A percentile compares a stretch with the other conserved stretches of the same genome.
These are phyloP conservation scores for Thripadectes ignobilis DNA, from an alignment of 2,797 vertebrate genomes.

Conservation along the genomic window DNA sequence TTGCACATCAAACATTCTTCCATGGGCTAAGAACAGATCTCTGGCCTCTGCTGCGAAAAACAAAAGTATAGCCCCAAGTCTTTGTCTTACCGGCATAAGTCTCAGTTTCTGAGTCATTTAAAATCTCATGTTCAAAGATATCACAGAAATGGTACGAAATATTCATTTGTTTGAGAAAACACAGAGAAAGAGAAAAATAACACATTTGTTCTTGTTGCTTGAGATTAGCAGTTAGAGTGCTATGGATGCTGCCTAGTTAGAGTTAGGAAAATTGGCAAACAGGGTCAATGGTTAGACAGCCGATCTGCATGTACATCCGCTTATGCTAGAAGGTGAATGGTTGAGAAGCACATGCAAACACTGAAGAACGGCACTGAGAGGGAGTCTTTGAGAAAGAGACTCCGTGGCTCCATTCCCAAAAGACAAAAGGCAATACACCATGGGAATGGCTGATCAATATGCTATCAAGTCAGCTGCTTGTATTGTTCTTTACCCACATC, in stretches of 20 bases:
- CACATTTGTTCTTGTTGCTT: not conserved
- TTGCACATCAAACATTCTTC: conserved; percentile 3
- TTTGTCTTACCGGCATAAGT: not conserved
- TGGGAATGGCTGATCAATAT: not conserved
- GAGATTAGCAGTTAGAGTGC: not conserved
- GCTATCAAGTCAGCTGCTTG: not conserved
- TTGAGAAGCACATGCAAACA: not conserved
- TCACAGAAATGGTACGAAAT: not conserved
- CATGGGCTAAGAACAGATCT: not conserved
- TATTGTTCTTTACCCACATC: not conserved
- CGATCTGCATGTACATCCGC: not conserved
- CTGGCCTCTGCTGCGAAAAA: not conserved
- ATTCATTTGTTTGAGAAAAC: not conserved
- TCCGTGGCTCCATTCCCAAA: not conserved
- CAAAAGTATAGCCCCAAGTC: not conserved
- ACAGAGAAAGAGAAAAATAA: not conserved
- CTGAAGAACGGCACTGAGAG: not conserved
- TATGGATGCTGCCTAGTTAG: not conserved
- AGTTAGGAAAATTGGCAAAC: not conserved
- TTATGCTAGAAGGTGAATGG: not conserved
- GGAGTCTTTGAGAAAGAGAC: not conserved
- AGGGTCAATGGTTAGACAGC: not conserved
- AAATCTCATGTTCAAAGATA: not conserved
- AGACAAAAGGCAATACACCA: not conserved
- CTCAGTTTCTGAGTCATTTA: not conserved